Base-by-base conservation (phyloP, 2,797 vertebrate genomes). In the Lithobates pipiens region DNA sequence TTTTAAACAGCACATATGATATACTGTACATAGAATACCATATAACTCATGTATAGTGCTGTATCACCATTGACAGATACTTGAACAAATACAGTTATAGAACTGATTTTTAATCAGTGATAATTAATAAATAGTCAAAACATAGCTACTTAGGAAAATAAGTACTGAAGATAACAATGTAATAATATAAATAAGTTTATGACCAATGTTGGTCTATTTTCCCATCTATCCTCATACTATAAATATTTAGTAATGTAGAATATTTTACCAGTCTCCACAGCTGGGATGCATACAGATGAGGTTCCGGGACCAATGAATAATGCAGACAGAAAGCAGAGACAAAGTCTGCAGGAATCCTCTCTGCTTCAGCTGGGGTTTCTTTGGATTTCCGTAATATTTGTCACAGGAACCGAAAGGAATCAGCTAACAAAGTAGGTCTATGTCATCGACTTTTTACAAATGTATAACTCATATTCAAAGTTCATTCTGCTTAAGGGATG, bases 221-320 rank as follows among this genome's bases (percentile, higher is more conserved):
- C 8, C 5, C 85, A 90, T 90, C 34, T 23, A 72, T 65, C 18
- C 72, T 80, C 21, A 87, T 90, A 90, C 89, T 89, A 91, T 83
- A 89, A 93, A 88, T 94, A 91, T 86, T 79, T 82, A 86, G 87
- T 67, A 84, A 84, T 88, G 89, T 83, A 3, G 10, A 82, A 76
- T 92, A 88, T 90, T 91, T 85, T 89, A 78, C 61, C 88, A 88
- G 63, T 87, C 89, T 91, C 88, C 90, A 84, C 90, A 42, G 85
- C 91, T 93, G 93, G 85, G 89, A 89, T 18, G 94, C 91, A 95
- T 95, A 93, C 91, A 95, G 94, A 95, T 95, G 92, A 95, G 91
- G 90, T 85, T 84, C 50, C 91, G 92, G 93, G 91, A 89, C 91
- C 93, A 93, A 95, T 95, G 94, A 95, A 95, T 95, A 95, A 95